Base-by-base conservation (phyloP, 2,113 vertebrate genomes). In the Zapus hudsonius region DNA sequence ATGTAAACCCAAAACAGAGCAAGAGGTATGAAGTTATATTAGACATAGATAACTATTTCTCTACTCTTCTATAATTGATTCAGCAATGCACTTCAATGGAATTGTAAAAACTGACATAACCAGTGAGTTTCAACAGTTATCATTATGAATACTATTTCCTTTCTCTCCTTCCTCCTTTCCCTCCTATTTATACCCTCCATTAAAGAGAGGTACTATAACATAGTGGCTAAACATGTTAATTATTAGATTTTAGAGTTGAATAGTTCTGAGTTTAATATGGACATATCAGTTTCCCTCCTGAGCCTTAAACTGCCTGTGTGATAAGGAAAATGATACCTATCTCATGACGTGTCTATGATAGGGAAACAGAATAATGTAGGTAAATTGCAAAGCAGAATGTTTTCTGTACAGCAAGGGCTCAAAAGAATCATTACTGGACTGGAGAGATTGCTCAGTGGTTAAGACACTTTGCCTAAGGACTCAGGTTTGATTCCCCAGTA, bases 181-280 rank as follows among this genome's bases (percentile, higher is more conserved):
- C 7, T 87, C 5, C 1, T 76, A 7, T 27, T 55, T 22, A 15
- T 25, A 52, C 42, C 8, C 31, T 36, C 57, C n/a, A 57, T 36
- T 70, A 78, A 3, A 31, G 36, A 6, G 23, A 36, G 29, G 2
- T 42, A 4, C 12, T 87, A 33, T 25, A 80, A 11, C 23, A 57
- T 67, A 47, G 81, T 72, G 33, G 3, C 36, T 42, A 57, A 83
- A 12, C 12, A 29, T 9, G 38, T 20, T n/a, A 17, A 91, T 20
- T 81, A 47, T 20, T 73, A 3, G 20, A 1, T 20, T 82, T 70
- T 52, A 72, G 79, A 57, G 9, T 79, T 47, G 19, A 57, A 80
- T 13, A 82, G 11, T 70, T 1, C 2, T 80, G 38, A 92, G 10
- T 94, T 90, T 88, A 73, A 93, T 76, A 87, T 66, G 52, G 33